Evolutionary conservation across 2,888 invertebrate genomes (phyloP).

Genomic region (Cantharis rufa): DNA sequence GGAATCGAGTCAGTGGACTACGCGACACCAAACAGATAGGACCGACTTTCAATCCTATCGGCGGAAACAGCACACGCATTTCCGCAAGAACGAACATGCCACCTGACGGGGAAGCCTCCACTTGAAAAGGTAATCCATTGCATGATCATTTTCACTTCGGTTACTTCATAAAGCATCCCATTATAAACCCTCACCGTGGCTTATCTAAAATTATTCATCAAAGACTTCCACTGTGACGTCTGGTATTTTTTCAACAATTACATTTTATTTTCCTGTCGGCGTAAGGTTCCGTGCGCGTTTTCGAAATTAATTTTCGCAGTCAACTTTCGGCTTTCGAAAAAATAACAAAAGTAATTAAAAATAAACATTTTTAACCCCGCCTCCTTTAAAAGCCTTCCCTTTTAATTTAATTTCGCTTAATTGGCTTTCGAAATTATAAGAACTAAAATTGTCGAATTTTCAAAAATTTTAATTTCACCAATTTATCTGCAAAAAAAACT

Average conservation of each 20-base stretch:
- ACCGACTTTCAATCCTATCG: constrained; percentile 19
- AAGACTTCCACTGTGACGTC: not conserved
- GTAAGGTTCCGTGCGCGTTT: not conserved
- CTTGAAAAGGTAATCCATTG: constrained; percentile 42
- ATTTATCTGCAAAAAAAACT: too few species aligned
- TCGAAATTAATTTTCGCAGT: not conserved
- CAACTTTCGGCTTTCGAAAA: not conserved
- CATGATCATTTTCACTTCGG: constrained; percentile 32
- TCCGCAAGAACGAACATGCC: constrained; percentile 47
- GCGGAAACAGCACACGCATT: constrained; percentile 36
- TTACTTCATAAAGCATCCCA: constrained; percentile 18
- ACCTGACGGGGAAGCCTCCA: constrained; percentile 46
- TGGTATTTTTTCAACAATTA: not conserved
- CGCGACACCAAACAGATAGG: constrained; percentile 30
- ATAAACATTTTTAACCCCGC: not conserved
- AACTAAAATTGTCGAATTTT: too few species aligned
- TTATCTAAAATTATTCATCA: constrained; percentile 15
- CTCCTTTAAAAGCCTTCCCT: not conserved
- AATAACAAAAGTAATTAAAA: not conserved
- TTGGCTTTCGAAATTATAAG: not conserved
- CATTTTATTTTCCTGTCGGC: not conserved
- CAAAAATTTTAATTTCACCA: too few species aligned
- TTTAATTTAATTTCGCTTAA: not conserved
- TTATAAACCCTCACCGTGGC: constrained; percentile 4
- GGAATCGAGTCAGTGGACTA: constrained; percentile 34